These are phyloP conservation scores for Hydrophis major DNA, from an alignment of 2,797 vertebrate genomes.

Conservation along the genomic window DNA sequence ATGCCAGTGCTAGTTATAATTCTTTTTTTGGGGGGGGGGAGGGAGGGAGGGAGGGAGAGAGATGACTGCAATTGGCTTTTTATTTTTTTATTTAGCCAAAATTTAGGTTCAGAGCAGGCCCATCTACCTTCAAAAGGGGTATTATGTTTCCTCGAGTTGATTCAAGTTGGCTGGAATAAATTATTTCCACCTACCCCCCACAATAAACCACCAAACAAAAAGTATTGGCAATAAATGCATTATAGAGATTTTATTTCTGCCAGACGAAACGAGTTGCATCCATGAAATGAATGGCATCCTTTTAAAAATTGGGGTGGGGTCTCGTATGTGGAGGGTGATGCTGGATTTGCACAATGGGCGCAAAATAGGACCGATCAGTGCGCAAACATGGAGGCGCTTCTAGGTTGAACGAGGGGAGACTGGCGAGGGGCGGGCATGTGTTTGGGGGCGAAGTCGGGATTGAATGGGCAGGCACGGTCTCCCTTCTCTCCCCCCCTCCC, in stretches of 20 bases:
- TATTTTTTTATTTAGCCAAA: background rate
- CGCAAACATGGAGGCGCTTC: background rate
- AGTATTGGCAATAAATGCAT: background rate
- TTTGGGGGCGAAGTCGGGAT: no score
- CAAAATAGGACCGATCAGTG: background rate
- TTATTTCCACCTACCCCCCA: background rate
- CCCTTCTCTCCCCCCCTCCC: fast-evolving
- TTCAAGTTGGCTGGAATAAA: background rate
- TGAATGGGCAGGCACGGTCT: fast-evolving
- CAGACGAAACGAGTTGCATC: background rate
- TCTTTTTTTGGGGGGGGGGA: no score
- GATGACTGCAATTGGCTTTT: background rate
- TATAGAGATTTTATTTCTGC: background rate
- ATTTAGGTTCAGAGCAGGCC: background rate
- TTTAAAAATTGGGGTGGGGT: background rate
- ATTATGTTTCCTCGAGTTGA: background rate
- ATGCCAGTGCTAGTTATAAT: background rate
- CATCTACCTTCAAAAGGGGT: background rate
- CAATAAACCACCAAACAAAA: background rate
- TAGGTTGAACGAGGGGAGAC: background rate
- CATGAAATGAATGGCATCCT: no score
- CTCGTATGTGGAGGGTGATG: background rate
- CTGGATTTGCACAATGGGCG: background rate
- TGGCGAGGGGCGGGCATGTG: background rate
- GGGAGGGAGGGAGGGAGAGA: no score